Conservation (phyloP, 1,140 invertebrate genomes). For the Nasonia vitripennis region DNA sequence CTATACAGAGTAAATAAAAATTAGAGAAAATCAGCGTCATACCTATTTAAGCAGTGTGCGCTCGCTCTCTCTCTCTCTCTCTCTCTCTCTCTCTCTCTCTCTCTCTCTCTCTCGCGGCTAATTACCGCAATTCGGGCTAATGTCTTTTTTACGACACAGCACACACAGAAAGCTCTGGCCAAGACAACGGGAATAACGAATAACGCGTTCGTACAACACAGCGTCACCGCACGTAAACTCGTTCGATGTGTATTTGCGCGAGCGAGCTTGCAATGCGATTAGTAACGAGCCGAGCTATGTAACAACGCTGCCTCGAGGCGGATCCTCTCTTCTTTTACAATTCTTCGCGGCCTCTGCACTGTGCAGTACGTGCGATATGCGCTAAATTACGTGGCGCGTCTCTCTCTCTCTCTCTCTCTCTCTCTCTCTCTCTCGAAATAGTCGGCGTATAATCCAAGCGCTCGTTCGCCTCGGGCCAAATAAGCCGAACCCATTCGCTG, state of each 20-base stretch:
- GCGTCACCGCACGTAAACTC: background rate
- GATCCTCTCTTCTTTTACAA: background rate
- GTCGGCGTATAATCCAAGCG: background rate
- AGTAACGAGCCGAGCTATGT: slow-evolving; percentile 19
- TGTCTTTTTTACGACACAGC: slow-evolving; percentile 29
- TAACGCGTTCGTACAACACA: too few species aligned
- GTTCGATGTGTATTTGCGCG: background rate
- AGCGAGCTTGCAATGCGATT: slow-evolving; percentile 38
- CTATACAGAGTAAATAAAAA: too few species aligned
- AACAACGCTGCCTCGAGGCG: background rate
- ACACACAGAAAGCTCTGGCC: background rate
- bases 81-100: too few species aligned
- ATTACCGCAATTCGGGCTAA: slow-evolving; percentile 50
- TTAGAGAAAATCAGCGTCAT: background rate
- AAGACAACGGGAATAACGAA: too few species aligned
- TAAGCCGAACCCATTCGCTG: background rate
- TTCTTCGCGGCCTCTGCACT: background rate
- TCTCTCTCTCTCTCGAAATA: background rate
- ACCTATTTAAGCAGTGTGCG: background rate
- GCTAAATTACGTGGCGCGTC: background rate
- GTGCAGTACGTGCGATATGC: too few species aligned
- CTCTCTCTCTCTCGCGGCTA: background rate
- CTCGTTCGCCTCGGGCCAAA: background rate
- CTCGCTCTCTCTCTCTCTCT: background rate
- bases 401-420: background rate